Conservation (phyloP, 2,113 vertebrate genomes). For the Penelope pileata region DNA sequence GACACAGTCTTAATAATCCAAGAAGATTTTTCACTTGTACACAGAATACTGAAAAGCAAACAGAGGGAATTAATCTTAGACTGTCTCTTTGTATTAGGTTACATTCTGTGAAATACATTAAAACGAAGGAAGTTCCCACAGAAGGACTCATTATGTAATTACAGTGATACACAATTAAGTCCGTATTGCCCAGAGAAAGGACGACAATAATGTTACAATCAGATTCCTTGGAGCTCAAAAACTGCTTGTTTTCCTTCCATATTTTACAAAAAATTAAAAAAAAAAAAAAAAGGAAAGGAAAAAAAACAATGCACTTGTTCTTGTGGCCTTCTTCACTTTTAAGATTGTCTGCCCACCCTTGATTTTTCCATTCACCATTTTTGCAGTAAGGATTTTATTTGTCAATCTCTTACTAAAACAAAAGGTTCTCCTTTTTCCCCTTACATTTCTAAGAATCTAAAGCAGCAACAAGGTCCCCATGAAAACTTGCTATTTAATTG, state of each 20-base stretch:
- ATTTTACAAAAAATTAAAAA: not conserved
- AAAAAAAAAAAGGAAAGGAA: constrained; percentile 21
- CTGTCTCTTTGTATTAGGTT: constrained; percentile 33
- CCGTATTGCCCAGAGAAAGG: constrained; percentile 76
- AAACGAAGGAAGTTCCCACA: constrained; percentile 37
- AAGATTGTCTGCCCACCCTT: constrained; percentile 77
- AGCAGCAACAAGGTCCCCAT: constrained; percentile 89
- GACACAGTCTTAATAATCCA: constrained; percentile 57
- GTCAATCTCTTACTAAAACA: constrained; percentile 63
- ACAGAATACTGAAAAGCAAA: constrained; percentile 64
- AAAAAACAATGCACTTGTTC: constrained; percentile 74
- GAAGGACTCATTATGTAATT: constrained; percentile 36
- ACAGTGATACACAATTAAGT: constrained; percentile 55
- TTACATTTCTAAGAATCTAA: constrained; percentile 84
- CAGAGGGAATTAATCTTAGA: constrained; percentile 46
- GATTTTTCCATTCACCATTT: constrained; percentile 71
- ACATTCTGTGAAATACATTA: constrained; percentile 68
- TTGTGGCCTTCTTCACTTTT: constrained; percentile 87
- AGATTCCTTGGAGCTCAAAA: constrained; percentile 66
- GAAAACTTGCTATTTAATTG: constrained; percentile 86
- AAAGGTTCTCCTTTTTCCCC: constrained; percentile 74
- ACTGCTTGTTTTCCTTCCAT: constrained; percentile 37
- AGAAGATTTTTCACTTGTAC: constrained; percentile 64
- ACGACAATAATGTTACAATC: constrained; percentile 61
- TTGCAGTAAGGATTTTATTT: constrained; percentile 68